Base-by-base conservation (phyloP, 1,140 invertebrate species). In the Zophobas atratus region DNA sequence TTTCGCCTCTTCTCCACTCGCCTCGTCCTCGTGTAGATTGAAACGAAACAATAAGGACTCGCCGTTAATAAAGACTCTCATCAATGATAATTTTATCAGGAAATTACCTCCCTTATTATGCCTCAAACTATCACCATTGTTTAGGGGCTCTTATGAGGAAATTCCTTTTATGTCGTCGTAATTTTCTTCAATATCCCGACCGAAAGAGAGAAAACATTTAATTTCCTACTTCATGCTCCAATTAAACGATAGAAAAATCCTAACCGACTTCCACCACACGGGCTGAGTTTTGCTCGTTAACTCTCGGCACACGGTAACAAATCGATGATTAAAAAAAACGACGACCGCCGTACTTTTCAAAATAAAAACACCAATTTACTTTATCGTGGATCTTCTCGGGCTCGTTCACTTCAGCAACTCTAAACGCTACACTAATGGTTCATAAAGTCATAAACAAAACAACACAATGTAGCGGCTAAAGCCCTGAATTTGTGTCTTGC, bases 51-150 rank as follows among this genome's bases (percentile, higher is more conserved):
- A 51, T 51, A 51, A 51, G n/a, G 49, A 4, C 49, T 2, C 49
- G 49, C 4, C 3, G 20, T 51, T 20, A 51, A n/a, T 51, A 51
- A 51, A 51, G 49, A 20, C 49, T 6, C 49, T 51, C 49, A 20
- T 51, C 49, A 51, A 51, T 51, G 49, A 51, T 51, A 51, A 51
- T 51, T 51, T 51, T 51, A 51, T 51, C 49, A 51, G 49, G 49
- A 51, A 51, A 51, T 51, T 51, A 51, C 49, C 49, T 6, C n/a
- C 49, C 49, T 51, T 51, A 51, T 51, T 51, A 51, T 51, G 49
- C 49, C 49, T 20, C 49, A 51, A 51, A 51, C 49, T 51, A 51
- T 51, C 49, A 4, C 20, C 49, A 51, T 51, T 51, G 49, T 51
- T 51, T 51, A 20, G 49, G 3, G n/a, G n/a, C 49, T 51, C n/a